These are phyloP conservation scores for Drosophila mercatorum DNA, from an alignment of 2,888 invertebrate genomes.

Conservation along the genomic window DNA sequence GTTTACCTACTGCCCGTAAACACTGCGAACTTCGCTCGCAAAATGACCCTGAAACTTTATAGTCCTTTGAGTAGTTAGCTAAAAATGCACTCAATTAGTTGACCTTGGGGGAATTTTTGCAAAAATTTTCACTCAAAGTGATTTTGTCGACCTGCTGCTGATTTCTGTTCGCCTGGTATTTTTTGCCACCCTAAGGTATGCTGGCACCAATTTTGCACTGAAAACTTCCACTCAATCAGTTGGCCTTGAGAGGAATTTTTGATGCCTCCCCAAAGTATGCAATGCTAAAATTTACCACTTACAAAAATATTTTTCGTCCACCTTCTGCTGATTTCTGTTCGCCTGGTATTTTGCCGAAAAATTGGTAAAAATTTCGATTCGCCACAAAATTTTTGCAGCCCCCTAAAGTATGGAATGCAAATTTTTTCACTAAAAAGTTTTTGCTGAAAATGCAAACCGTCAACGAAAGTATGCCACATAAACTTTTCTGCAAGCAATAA, in stretches of 20 bases:
- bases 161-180: constrained; percentile 1
- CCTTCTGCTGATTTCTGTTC: not conserved
- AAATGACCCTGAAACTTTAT: not conserved
- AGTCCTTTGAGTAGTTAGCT: not conserved
- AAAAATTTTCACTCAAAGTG: not conserved
- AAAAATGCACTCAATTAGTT: not conserved
- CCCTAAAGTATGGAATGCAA: not conserved
- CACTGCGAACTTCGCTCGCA: not conserved
- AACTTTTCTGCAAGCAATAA: too few species aligned
- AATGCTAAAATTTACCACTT: too few species aligned
- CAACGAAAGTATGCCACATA: too few species aligned
- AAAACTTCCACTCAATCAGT: not conserved
- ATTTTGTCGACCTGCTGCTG: not conserved
- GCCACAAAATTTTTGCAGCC: not conserved
- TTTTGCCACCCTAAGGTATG: not conserved
- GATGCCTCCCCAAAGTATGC: too few species aligned
- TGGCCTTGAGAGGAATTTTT: not conserved
- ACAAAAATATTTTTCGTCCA: too few species aligned
- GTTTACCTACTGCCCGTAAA: not conserved
- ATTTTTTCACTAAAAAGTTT: not conserved
- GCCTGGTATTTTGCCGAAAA: not conserved
- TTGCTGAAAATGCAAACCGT: too few species aligned
- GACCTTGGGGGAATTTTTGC: not conserved
- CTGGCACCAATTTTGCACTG: too few species aligned
- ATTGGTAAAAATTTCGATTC: not conserved